Evolutionary conservation across 2,797 vertebrate genomes (phyloP), one percentile per base, ranked within the genome.

Genomic region (Xiphophorus birchmanni): DNA sequence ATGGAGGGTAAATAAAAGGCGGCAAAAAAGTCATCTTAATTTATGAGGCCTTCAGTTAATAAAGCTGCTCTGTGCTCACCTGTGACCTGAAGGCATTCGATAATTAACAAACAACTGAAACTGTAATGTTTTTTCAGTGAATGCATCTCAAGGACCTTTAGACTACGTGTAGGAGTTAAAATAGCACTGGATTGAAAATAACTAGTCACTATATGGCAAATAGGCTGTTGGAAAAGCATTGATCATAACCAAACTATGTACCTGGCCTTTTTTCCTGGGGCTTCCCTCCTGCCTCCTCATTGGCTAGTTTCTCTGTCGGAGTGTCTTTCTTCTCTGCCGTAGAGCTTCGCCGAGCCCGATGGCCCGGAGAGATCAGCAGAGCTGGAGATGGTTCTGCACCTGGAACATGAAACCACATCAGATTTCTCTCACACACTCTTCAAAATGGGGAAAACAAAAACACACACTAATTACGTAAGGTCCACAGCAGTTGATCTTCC

Each of bases 361-460:
- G 96, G 80, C 96, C 96, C 75, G 96, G 92, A 85, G 97, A 96
- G 81, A 97, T 94, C 87, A 99, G 88, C 82, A 99, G 95, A 0
- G 97, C 97, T 0, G 98, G 97, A 32, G 98, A 98, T 0, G 98
- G 96, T 89, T 99, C 98, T 0, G 97, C 98, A 94, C 98, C 98
- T 99, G 91, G 0, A 37, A 67, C 63, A 10, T 4, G 0, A 35
- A 40, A 67, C 37, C 18, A 67, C 35, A 37, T 67, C 35, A 40
- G 37, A 40, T 40, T 40, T 67, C 35, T 67, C 37, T 67, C 35
- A 67, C 17, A 37, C 8, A 4, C 35, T 21, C 60, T 35, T 65
- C 15, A 35, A 65, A 65, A 37, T 18, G 15, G 32, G 17, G 8
- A 65, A 35, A 17, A 35, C 60, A 35, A 63, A 63, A 63, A 10